A percentile compares a stretch with the other conserved stretches of the same genome.
phyloP scores from a whole-genome alignment of 2,888 invertebrate species.

The Lasius fuliginosus region DNA sequence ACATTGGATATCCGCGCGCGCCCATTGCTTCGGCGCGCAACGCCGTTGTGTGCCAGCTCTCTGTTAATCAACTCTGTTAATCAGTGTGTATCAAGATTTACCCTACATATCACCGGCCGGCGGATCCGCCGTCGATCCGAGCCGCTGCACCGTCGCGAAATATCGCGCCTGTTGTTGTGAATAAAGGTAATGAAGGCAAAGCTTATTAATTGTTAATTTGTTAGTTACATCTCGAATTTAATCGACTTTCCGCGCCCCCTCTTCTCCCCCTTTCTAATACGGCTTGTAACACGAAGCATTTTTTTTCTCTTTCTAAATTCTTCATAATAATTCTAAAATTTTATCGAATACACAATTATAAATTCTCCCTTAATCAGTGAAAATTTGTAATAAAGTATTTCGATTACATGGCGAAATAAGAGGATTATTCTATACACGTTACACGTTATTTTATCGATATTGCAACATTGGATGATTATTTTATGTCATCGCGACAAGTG shows the following conservation, averaged over 20 bases:
- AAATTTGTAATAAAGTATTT: neutral
- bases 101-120: conserved; percentile 76
- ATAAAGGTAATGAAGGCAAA: conserved; percentile 54
- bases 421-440: neutral
- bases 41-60: conserved; percentile 46
- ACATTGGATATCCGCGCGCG: neutral
- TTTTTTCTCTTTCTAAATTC: neutral
- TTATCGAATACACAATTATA: neutral
- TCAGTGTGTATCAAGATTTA: conserved; percentile 82
- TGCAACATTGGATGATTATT: neutral
- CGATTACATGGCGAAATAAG: neutral
- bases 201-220: neutral
- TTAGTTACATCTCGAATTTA: neutral
- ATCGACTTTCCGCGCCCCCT: neutral
- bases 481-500: neutral
- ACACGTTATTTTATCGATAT: neutral
- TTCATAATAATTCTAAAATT: neutral
- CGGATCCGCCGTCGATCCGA: conserved; percentile 40
- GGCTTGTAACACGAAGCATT: neutral
- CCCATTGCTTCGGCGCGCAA: neutral
- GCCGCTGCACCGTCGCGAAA: conserved; percentile 31
- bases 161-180: conserved; percentile 34
- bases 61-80: conserved; percentile 82
- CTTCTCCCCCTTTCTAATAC: neutral
- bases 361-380: neutral